These are phyloP conservation scores for Coilia nasus DNA, from an alignment of 2,797 vertebrate species.

Conservation along the genomic window DNA sequence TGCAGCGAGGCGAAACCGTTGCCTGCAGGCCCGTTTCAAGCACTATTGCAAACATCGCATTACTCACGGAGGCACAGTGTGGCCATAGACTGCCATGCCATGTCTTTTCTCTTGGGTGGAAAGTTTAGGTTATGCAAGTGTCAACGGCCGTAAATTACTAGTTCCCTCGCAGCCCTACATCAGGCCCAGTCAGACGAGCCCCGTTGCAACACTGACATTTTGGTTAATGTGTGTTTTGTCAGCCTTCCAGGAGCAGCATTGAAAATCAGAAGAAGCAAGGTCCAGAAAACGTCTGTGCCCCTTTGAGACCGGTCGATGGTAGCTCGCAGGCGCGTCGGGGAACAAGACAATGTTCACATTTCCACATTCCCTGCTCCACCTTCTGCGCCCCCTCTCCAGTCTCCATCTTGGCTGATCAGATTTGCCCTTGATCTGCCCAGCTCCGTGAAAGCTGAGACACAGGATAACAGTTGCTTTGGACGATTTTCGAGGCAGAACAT, in stretches of 20 bases:
- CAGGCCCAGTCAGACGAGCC: constrained; percentile 65
- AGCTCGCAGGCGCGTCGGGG: neutral
- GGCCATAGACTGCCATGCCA: constrained; percentile 70
- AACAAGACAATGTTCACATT: constrained; percentile 25
- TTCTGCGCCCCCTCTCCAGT: neutral
- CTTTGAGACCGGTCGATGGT: constrained; percentile 33
- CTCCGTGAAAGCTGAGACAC: constrained; percentile 9
- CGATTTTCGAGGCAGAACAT: constrained; percentile 26
- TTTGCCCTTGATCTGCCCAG: neutral
- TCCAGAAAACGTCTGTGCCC: constrained; percentile 27
- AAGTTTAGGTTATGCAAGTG: constrained; percentile 71
- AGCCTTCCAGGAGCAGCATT: constrained; percentile 62
- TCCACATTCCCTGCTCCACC: neutral
- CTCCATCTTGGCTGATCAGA: constrained; percentile 13
- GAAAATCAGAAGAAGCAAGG: constrained; percentile 30
- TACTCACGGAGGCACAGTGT: constrained; percentile 63
- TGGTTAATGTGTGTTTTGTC: constrained; percentile 70
- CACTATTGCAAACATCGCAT: constrained; percentile 68
- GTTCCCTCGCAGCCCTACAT: constrained; percentile 56
- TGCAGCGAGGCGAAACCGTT: neutral
- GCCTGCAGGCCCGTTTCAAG: constrained; percentile 37
- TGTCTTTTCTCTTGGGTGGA: constrained; percentile 66
- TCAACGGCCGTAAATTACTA: constrained; percentile 71
- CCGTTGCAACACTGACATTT: constrained; percentile 56
- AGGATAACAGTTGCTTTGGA: constrained; percentile 4